These are phyloP conservation scores for Trichosurus vulpecula DNA, from an alignment of 2,797 vertebrate species.

Conservation along the genomic window DNA sequence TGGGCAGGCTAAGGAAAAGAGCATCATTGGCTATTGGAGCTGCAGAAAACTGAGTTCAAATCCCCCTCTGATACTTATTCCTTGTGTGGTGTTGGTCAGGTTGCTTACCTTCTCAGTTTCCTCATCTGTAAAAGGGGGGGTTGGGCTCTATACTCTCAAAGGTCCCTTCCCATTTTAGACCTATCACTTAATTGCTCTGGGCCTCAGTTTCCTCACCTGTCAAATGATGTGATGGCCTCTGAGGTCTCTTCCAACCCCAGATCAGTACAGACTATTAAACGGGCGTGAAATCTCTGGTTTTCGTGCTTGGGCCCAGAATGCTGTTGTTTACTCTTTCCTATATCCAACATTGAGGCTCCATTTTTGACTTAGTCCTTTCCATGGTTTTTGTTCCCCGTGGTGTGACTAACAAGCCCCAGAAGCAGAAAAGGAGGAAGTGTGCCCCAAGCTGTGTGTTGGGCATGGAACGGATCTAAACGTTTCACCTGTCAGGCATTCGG, in stretches of 20 bases:
- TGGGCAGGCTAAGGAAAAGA: not conserved
- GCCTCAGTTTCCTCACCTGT: not conserved
- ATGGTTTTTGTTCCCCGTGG: slow-evolving; percentile 84
- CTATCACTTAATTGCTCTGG: not conserved
- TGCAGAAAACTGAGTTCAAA: not conserved
- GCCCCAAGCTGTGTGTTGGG: slow-evolving; percentile 83
- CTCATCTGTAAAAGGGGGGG: not conserved
- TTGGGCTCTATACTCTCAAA: not conserved
- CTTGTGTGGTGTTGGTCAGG: not conserved
- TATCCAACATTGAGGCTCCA: slow-evolving; percentile 75
- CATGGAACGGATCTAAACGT: slow-evolving; percentile 82
- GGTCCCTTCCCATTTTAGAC: not conserved
- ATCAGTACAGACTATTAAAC: not conserved
- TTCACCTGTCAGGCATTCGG: slow-evolving; percentile 36
- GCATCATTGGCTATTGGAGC: not conserved
- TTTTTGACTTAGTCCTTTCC: slow-evolving; percentile 82
- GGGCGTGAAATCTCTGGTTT: not conserved
- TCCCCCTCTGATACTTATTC: not conserved
- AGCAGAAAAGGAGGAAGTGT: slow-evolving; percentile 84
- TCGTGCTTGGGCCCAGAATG: not conserved
- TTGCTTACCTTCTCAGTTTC: not conserved
- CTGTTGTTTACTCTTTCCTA: not conserved
- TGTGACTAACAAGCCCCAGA: slow-evolving; percentile 84
- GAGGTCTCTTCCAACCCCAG: not conserved
- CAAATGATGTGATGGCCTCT: not conserved